A percentile compares a stretch with the other conserved stretches of the same genome.
These are phyloP conservation scores for Eristalinus aeneus DNA, from an alignment of 2,888 invertebrate genomes.

Conservation along the genomic window DNA sequence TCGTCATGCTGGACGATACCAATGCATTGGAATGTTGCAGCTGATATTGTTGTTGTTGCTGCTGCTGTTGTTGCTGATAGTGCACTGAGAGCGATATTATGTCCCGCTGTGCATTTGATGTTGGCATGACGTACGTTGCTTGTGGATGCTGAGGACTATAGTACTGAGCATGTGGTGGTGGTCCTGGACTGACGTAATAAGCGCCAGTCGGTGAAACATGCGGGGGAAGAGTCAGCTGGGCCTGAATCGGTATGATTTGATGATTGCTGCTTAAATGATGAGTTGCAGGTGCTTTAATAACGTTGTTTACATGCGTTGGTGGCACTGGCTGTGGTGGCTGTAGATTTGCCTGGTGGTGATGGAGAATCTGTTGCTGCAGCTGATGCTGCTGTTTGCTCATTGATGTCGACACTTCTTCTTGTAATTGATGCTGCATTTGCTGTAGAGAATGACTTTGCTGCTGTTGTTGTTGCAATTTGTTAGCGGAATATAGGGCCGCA, in stretches of 20 bases:
- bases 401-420: constrained; percentile 75
- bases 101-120: constrained; percentile 42
- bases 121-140: constrained; percentile 33
- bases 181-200: constrained; percentile 52
- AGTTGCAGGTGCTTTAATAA: constrained; percentile 42
- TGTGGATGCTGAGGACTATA: constrained; percentile 41
- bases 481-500: constrained; percentile 82
- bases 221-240: constrained; percentile 34
- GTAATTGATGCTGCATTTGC: constrained; percentile 69
- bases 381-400: constrained; percentile 66
- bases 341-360: constrained; percentile 10
- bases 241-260: constrained; percentile 55
- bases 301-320: constrained; percentile 44
- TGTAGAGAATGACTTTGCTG: constrained; percentile 67
- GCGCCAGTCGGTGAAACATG: constrained; percentile 50
- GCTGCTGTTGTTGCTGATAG: constrained; percentile 49
- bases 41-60: constrained; percentile 67
- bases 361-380: constrained; percentile 40
- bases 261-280: constrained; percentile 56
- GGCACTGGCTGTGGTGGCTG: constrained; percentile 29
- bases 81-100: constrained; percentile 48
- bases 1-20: constrained; percentile 37
- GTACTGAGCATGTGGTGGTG: constrained; percentile 49
- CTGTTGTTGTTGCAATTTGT: constrained; percentile 61
- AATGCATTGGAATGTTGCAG: constrained; percentile 68